Conservation (phyloP, 1,140 invertebrate genomes). For the Druon quercuslanigerum region DNA sequence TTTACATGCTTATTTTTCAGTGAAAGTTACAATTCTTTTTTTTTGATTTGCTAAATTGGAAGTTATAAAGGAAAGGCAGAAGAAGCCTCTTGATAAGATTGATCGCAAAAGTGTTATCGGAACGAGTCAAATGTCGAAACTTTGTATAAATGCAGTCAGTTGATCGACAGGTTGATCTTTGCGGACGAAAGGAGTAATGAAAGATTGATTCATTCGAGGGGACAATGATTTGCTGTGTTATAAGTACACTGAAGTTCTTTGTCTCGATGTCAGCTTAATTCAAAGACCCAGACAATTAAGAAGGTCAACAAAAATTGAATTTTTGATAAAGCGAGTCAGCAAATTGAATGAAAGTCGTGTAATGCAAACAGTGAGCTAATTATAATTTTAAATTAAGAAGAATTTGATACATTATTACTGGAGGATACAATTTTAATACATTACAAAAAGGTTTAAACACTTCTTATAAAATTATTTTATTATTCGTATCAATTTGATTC, state of each 20-base stretch:
- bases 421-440: too few species aligned
- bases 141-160: constrained; percentile 64
- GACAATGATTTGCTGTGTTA: constrained; percentile 71
- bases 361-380: background rate
- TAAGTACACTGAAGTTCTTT: constrained; percentile 64
- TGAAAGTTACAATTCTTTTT: background rate
- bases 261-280: constrained; percentile 37
- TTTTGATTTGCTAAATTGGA: background rate
- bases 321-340: background rate
- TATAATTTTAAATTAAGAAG: too few species aligned
- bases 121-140: constrained; percentile 58
- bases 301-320: constrained; percentile 30
- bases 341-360: background rate
- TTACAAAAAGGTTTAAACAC: too few species aligned
- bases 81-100: background rate
- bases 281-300: background rate
- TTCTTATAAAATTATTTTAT: too few species aligned
- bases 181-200: constrained; percentile 38
- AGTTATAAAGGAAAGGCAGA: background rate
- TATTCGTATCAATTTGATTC: too few species aligned
- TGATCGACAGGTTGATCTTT: constrained; percentile 40
- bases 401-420: too few species aligned
- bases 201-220: constrained; percentile 55
- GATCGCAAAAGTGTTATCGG: constrained; percentile 44
- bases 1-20: background rate